These are phyloP conservation scores for Myodes glareolus DNA, from an alignment of 2,113 vertebrate genomes.

Conservation along the genomic window DNA sequence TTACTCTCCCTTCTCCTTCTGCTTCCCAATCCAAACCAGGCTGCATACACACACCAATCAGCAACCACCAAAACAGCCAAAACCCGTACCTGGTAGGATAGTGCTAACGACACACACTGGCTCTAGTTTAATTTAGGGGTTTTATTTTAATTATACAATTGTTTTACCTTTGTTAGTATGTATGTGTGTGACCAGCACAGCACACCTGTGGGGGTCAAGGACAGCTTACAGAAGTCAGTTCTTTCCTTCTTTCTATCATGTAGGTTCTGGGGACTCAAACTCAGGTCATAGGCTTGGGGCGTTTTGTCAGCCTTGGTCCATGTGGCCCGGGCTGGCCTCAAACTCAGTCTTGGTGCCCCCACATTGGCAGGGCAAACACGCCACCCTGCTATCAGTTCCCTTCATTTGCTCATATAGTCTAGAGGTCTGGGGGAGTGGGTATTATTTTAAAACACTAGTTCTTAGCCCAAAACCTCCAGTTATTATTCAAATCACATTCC, in stretches of 20 bases:
- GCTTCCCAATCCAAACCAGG: background rate
- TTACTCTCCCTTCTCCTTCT: constrained; percentile 19
- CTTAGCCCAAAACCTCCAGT: constrained; percentile 47
- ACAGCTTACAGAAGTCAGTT: background rate
- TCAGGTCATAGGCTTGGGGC: no score
- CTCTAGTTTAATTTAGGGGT: background rate
- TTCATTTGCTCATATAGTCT: background rate
- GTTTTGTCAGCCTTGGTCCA: background rate
- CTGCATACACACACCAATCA: constrained; percentile 45
- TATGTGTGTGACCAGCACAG: no score
- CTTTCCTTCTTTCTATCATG: no score
- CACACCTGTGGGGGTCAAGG: background rate
- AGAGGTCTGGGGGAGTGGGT: background rate
- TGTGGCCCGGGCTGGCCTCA: background rate
- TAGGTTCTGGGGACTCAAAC: background rate
- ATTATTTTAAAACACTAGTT: constrained; percentile 56
- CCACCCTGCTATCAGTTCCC: no score
- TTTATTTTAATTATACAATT: background rate
- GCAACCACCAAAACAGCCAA: background rate
- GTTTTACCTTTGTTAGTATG: background rate
- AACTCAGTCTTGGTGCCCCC: no score
- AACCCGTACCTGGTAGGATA: background rate
- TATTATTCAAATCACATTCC: constrained; percentile 51
- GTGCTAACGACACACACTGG: background rate
- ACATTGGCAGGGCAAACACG: no score